phyloP scores from a whole-genome alignment of 2,113 vertebrate genomes.

The Oceanodroma tethys region DNA sequence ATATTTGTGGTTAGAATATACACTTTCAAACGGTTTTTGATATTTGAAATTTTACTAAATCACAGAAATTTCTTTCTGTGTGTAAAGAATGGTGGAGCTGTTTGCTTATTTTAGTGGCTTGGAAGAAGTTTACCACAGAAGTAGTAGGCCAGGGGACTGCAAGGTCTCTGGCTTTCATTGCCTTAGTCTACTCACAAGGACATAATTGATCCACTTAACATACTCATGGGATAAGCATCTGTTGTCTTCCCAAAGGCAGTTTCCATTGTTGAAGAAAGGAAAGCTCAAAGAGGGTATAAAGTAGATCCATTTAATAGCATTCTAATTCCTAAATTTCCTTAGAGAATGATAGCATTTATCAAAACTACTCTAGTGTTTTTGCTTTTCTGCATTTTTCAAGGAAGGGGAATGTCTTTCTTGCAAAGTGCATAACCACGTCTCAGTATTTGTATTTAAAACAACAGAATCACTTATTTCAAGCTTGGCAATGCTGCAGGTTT shows the following conservation, averaged over 20 bases:
- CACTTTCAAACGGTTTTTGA: neutral
- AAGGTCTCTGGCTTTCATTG: neutral
- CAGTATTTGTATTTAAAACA: neutral
- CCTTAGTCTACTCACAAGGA: neutral
- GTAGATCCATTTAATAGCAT: neutral
- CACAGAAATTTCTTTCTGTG: neutral
- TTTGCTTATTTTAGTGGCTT: neutral
- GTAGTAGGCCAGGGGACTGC: neutral
- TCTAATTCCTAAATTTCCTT: neutral
- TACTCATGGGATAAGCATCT: neutral
- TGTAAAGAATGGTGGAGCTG: neutral
- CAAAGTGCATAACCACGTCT: neutral
- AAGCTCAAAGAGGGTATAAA: neutral
- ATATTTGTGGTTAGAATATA: neutral
- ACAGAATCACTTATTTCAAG: neutral
- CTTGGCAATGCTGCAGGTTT: neutral
- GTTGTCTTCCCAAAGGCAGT: neutral
- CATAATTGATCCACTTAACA: neutral
- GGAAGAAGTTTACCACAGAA: neutral
- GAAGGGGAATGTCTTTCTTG: neutral
- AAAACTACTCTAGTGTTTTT: neutral
- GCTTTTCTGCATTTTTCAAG: neutral
- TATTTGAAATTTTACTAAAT: neutral
- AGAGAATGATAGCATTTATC: conserved; percentile 5
- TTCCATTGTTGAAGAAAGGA: neutral